Percentiles rank a stretch among this genome's conserved stretches.
phyloP scores from a whole-genome alignment of 2,888 invertebrate species.

The Miltochrista miniata region DNA sequence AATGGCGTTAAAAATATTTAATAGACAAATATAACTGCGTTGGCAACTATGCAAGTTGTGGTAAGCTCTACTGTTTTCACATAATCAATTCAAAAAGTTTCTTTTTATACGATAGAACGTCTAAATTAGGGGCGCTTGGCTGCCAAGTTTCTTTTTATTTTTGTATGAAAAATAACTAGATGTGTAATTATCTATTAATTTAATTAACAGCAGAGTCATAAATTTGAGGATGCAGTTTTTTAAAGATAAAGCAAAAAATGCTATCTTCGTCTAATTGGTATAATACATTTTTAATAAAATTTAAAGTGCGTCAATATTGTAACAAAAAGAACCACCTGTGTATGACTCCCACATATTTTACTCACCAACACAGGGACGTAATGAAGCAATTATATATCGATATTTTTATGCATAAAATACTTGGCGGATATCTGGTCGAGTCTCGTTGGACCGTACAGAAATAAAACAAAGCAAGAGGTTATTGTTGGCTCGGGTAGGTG shows the following conservation, averaged over 20 bases:
- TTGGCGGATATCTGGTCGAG: constrained; percentile 77
- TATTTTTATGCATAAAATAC: constrained; percentile 84
- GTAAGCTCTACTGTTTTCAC: constrained; percentile 22
- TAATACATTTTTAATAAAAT: background rate
- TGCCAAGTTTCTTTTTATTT: constrained; percentile 15
- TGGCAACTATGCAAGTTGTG: constrained; percentile 31
- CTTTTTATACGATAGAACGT: constrained; percentile 25
- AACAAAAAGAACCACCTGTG: constrained; percentile 65
- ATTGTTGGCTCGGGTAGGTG: constrained; percentile 81
- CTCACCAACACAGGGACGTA: constrained; percentile 82
- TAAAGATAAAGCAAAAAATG: constrained; percentile 10
- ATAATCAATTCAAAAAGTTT: constrained; percentile 27
- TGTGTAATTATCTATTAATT: constrained; percentile 16
- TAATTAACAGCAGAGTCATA: constrained; percentile 30
- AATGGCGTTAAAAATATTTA: constrained; percentile 31
- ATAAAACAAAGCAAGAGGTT: constrained; percentile 79
- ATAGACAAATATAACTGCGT: constrained; percentile 27
- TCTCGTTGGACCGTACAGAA: constrained; percentile 65
- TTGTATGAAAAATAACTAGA: constrained; percentile 15
- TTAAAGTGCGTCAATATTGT: constrained; percentile 20
- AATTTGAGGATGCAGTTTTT: constrained; percentile 26
- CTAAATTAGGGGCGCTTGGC: constrained; percentile 16
- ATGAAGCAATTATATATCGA: constrained; percentile 85
- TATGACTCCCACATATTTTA: constrained; percentile 82
- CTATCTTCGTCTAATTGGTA: constrained; percentile 31